Percentiles rank a stretch among this genome's conserved stretches.
These are phyloP conservation scores for Allacma fusca DNA, from an alignment of 2,888 invertebrate genomes.

Conservation along the genomic window DNA sequence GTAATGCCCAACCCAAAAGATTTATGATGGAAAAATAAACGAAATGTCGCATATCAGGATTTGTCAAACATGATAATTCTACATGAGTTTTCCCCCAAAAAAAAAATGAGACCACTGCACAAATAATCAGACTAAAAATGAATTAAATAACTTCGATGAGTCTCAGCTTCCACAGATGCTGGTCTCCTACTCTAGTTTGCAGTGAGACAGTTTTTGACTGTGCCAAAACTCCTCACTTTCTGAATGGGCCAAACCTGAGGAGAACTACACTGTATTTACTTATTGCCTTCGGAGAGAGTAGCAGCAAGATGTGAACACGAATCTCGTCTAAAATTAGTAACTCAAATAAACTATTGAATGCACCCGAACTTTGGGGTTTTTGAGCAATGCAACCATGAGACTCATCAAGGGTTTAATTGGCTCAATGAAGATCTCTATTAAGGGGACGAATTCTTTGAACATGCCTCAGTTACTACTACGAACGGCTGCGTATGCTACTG, in stretches of 20 bases:
- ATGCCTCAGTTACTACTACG: background rate
- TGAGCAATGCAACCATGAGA: background rate
- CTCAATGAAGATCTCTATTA: slow-evolving; percentile 32
- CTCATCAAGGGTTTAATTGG: slow-evolving; percentile 24
- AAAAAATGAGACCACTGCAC: no score
- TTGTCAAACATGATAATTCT: background rate
- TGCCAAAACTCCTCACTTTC: background rate
- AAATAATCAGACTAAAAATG: background rate
- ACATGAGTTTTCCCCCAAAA: no score
- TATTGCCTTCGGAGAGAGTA: background rate
- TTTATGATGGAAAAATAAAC: background rate
- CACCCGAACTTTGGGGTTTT: slow-evolving; percentile 18
- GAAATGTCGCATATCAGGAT: background rate
- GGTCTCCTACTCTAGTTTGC: background rate
- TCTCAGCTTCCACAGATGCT: background rate
- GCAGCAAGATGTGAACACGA: background rate
- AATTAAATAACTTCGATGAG: background rate
- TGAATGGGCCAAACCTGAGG: slow-evolving; percentile 11
- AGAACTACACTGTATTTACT: slow-evolving; percentile 5
- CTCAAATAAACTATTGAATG: slow-evolving; percentile 36
- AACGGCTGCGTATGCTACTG: background rate
- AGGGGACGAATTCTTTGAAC: slow-evolving; percentile 9
- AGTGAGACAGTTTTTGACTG: background rate
- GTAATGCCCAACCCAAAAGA: no score
- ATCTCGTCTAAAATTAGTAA: slow-evolving; percentile 50